A percentile compares a stretch with the other conserved stretches of the same genome.
Evolutionary conservation across 2,113 vertebrate genomes (phyloP).

Genomic region (Archocentrus centrarchus): DNA sequence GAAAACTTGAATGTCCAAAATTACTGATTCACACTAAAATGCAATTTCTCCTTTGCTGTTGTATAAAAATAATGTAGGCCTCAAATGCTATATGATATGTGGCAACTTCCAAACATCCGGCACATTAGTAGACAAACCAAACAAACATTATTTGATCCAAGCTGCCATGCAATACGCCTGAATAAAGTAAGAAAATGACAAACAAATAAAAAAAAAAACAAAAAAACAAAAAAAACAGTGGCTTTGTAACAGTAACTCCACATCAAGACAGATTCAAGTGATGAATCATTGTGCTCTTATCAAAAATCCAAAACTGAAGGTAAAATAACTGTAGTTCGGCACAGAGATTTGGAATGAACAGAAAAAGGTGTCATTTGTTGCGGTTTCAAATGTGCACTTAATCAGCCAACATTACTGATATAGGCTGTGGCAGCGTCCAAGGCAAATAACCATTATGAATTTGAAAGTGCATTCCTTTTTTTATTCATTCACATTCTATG

Average conservation of each 20-base stretch:
- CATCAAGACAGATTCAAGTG: constrained; percentile 35
- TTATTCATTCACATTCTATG: constrained; percentile 33
- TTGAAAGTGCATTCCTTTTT: constrained; percentile 16
- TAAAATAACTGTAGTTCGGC: not conserved
- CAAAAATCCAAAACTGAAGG: not conserved
- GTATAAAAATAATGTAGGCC: not conserved
- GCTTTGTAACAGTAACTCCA: not conserved
- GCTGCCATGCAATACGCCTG: constrained; percentile 5
- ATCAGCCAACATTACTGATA: not conserved
- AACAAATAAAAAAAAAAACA: no score
- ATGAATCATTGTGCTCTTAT: constrained; percentile 13
- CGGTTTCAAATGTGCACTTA: not conserved
- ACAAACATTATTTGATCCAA: not conserved
- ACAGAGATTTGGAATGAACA: constrained; percentile 33
- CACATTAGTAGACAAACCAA: not conserved
- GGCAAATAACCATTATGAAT: constrained; percentile 49
- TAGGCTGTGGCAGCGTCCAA: not conserved
- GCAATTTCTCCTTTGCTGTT: not conserved
- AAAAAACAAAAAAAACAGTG: not conserved
- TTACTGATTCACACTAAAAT: not conserved
- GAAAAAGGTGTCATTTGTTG: constrained; percentile 6
- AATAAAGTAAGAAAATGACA: not conserved
- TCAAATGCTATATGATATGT: not conserved
- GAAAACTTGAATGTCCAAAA: not conserved
- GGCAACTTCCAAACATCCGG: not conserved